Base-by-base conservation (phyloP, 2,888 invertebrate species). In the Brachyptera putata region DNA sequence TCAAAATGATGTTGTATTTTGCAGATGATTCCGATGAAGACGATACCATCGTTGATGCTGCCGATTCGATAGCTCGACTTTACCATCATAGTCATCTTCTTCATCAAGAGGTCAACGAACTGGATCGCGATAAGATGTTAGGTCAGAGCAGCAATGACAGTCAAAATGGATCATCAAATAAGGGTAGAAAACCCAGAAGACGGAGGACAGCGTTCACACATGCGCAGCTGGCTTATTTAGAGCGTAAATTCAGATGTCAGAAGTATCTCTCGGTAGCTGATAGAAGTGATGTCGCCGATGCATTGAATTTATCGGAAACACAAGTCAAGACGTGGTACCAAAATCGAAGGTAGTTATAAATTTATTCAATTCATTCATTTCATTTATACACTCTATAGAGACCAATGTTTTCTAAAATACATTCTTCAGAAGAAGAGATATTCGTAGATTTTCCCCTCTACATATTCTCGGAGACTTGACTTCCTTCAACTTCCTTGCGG, bases 271-370 rank as follows among this genome's bases (percentile, higher is more conserved):
- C 92, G 63, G 95, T 95, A 5, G 93, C 94, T 0, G 95, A 95
- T 72, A 80, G 95, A 37, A 92, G 93, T 60, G 93, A 94, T 72
- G 94, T 95, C 0, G 95, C 95, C 0, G 93, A 94, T 70, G 87
- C 91, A 0, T 79, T 95, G 22, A 91, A 87, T 70, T 79, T 95
- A 24, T 90, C 92, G 34, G 95, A 95, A 76, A 95, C 95, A 0
- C 95, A 95, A 69, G 94, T 95, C 57, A 95, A 95, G 77, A 95
- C 95, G 1, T 95, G 95, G 95, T 95, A 91, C 69, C 91, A 92
- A 75, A 92, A 92, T 71, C 80, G 91, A 74, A 83, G 91, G 91
- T 91, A 68, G 75, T 75, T 30, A 30, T 30, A 11, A 30, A 11
- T 11, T n/a, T n/a, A n/a, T n/a, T n/a, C n/a, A n/a, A n/a, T n/a